phyloP scores from a whole-genome alignment of 1,140 invertebrate genomes.

The Condylostylus longicornis region DNA sequence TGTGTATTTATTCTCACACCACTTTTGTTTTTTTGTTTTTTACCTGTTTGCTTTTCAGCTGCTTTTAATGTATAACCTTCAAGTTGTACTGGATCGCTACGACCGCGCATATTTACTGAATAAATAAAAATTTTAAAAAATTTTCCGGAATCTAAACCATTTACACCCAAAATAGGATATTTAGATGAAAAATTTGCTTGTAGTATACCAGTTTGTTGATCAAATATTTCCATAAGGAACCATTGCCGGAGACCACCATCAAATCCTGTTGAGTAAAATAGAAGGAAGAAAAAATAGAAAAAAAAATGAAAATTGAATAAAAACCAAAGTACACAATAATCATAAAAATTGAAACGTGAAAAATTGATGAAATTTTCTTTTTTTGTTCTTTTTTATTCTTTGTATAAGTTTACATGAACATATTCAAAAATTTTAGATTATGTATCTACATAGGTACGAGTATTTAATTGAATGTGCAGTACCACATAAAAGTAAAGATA shows the following conservation, averaged over 20 bases:
- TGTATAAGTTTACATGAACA: too few relatives aligned
- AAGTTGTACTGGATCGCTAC: constrained; percentile 39
- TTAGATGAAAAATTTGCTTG: constrained; percentile 51
- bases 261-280: constrained; percentile 39
- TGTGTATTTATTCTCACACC: not conserved
- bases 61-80: constrained; percentile 55
- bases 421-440: too few relatives aligned
- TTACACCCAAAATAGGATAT: constrained; percentile 49
- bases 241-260: constrained; percentile 59
- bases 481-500: too few relatives aligned
- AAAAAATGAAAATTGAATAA: not conserved
- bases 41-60: constrained; percentile 67
- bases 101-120: constrained; percentile 44
- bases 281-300: not conserved
- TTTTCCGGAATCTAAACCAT: constrained; percentile 50
- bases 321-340: too few relatives aligned
- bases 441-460: too few relatives aligned
- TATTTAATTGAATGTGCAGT: too few relatives aligned
- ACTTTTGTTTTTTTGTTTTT: constrained; percentile 17
- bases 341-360: too few relatives aligned
- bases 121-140: constrained; percentile 50
- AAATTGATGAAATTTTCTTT: too few relatives aligned
- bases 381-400: too few relatives aligned
- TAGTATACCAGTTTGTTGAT: constrained; percentile 45
- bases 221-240: constrained; percentile 58